Evolutionary conservation across 1,140 invertebrate genomes (phyloP), one percentile per base, ranked within the genome.

Genomic region (Halesus radiatus): DNA sequence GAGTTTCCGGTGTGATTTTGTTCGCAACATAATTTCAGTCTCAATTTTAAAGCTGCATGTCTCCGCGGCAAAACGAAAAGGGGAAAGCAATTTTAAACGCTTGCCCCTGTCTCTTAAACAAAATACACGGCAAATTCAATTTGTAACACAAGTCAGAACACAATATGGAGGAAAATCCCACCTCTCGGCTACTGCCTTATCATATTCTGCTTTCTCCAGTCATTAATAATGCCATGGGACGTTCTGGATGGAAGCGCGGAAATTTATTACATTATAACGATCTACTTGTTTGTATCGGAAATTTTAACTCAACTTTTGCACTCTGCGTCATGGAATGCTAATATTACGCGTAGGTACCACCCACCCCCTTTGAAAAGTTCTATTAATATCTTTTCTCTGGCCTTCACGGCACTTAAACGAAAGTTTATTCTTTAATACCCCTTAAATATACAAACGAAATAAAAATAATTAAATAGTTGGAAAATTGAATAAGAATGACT

Each of bases 151-250:
- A 52, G 68, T 52, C 32, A 26, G 18, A 45, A n/a, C 20, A 72
- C 68, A 72, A 72, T 72, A 72, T 72, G 68, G 68, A 72, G 45
- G 62, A 32, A 72, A 72, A 72, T 50, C 68, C 68, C 66, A n/a
- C 66, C 66, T 18, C 66, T 52, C 37, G 8, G 68, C 20, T 50
- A 13, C 68, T 72, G 62, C 62, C n/a, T 66, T 66, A 29, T 66
- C 62, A 26, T 29, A 29, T 15, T 66, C 26, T 22, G 62, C 7
- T 32, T n/a, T 60, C 62, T 32, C 22, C 1, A 7, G 62, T 26
- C 13, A 29, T 66, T 66, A 15, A 29, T 66, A 29, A 29, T 66
- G 29, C 26, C 6, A 13, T 29, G 62, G 26, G 62, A 29, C 26
- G 29, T 66, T 22, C 62, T n/a, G 7, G 10, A 7, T 1, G 37